Base-by-base conservation (phyloP, 2,797 vertebrate species). In the Phataginus tricuspis region DNA sequence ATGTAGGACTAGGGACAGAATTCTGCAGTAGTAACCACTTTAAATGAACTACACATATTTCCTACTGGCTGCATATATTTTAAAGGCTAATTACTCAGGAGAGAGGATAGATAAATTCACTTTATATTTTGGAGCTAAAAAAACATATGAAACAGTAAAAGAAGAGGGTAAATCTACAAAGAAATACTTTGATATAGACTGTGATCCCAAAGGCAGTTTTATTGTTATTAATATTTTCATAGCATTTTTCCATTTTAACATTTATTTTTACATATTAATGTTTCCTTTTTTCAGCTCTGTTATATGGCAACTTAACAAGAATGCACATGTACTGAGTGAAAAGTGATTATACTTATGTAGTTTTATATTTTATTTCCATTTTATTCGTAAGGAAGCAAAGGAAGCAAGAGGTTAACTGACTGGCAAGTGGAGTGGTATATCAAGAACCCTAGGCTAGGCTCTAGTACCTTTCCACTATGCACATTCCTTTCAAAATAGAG, bases 251-350 rank as follows among this genome's bases (percentile, higher is more conserved):
- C 7, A 72, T 64, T 78, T 86, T 82, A 66, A 9, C 34, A 59
- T 57, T 75, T 92, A 64, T 93, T 91, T 96, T 90, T 69, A 34
- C 23, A 27, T 55, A 23, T 59, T 88, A 69, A 23, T 94, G 11
- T 88, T 89, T 89, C 49, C 12, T 53, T 74, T 94, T 74, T 45
- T 8, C 16, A 89, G 3, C 18, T 79, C 27, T 91, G 86, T 80
- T 42, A 68, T 45, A 51, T 51, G 21, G 31, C 19, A 37, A 12
- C 19, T 64, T 94, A 59, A 31, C 68, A 83, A 49, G 55, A 51
- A 21, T 94, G 53, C n/a, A 94, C 8, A n/a, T 39, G 1, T 34
- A 16, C 19, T 83, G 11, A 42, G 23, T 86, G 7, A 83, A 96
- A 69, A 94, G 37, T 82, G 49, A 82, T 78, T 45, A 11, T 49